These are phyloP conservation scores for Entelurus aequoreus DNA, from an alignment of 2,113 vertebrate species.

Conservation along the genomic window DNA sequence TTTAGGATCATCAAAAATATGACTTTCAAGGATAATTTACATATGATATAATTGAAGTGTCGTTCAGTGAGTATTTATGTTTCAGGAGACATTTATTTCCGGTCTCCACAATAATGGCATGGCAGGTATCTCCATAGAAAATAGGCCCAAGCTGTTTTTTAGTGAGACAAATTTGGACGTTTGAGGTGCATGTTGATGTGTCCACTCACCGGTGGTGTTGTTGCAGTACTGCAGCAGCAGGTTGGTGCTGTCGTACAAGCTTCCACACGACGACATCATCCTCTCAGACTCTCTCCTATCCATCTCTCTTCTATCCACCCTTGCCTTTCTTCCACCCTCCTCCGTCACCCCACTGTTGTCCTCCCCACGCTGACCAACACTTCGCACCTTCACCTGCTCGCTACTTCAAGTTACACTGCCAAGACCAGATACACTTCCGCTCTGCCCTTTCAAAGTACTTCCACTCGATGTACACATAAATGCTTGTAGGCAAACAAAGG, in stretches of 20 bases:
- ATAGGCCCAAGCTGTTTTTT: no score
- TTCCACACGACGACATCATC: conserved; percentile 12
- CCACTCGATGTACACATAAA: no score
- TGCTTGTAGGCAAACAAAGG: no score
- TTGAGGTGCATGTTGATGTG: not conserved
- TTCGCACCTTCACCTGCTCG: not conserved
- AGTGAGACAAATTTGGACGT: no score
- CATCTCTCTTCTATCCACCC: not conserved
- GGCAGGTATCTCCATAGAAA: no score
- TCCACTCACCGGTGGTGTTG: conserved; percentile 4
- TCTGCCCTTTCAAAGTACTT: not conserved
- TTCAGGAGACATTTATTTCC: no score
- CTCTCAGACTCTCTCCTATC: not conserved
- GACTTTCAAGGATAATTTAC: no score
- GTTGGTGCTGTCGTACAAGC: conserved; percentile 10
- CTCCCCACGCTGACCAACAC: not conserved
- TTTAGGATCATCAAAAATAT: no score
- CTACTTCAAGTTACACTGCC: not conserved
- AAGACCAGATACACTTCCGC: not conserved
- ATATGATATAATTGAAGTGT: no score
- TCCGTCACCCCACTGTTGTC: not conserved
- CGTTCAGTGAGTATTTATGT: no score
- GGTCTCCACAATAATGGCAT: no score
- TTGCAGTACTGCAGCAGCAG: conserved; percentile 13
- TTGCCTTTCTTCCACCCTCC: not conserved